phyloP scores from a whole-genome alignment of 2,888 invertebrate genomes.

The Physocephala rufipes region DNA sequence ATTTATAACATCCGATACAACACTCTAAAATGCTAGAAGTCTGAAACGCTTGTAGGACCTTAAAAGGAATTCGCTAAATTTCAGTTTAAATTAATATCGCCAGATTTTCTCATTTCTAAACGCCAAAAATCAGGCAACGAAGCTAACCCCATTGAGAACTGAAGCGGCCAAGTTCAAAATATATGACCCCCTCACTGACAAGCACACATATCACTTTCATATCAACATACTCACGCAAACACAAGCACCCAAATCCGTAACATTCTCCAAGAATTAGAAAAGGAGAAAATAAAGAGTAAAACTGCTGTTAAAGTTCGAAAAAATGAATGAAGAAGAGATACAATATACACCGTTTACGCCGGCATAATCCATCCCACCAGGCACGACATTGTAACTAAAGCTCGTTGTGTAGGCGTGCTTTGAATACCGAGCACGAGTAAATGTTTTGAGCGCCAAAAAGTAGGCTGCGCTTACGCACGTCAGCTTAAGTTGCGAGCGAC shows the following conservation, averaged over 20 bases:
- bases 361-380: conserved; percentile 5
- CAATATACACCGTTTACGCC: neutral
- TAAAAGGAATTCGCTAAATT: too few relatives aligned
- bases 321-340: neutral
- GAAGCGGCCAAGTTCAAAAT: too few relatives aligned
- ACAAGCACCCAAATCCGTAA: neutral
- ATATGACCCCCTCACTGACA: neutral
- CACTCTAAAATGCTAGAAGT: too few relatives aligned
- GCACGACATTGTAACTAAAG: neutral
- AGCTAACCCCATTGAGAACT: too few relatives aligned
- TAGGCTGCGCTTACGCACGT: conserved; percentile 1
- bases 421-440: neutral
- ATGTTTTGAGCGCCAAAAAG: conserved; percentile 9
- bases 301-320: neutral
- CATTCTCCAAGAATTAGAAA: neutral
- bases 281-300: too few relatives aligned
- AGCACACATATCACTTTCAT: neutral
- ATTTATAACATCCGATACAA: too few relatives aligned
- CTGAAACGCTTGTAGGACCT: too few relatives aligned
- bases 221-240: neutral
- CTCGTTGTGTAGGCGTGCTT: neutral
- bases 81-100: too few relatives aligned
- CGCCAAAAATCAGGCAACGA: too few relatives aligned
- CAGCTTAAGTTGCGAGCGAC: too few relatives aligned
- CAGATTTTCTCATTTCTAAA: too few relatives aligned